Percentiles rank a stretch among this genome's conserved stretches.
These are phyloP conservation scores for Chlorops oryzae DNA, from an alignment of 1,140 invertebrate species.

Conservation along the genomic window DNA sequence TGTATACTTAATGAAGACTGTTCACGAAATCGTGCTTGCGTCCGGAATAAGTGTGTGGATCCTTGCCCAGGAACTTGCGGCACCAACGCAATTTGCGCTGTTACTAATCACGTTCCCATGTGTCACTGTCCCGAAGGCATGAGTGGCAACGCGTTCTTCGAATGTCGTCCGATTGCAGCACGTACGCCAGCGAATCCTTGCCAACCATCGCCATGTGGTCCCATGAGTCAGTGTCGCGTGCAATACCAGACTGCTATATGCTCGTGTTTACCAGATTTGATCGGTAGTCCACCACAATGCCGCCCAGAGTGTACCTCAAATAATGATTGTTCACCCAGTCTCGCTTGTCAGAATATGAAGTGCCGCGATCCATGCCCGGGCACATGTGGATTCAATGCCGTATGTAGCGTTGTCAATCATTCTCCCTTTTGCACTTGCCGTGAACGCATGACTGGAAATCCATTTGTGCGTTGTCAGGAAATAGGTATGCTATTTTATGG, in stretches of 20 bases:
- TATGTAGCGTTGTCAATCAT: constrained; percentile 58
- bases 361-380: constrained; percentile 73
- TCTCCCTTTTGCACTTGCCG: constrained; percentile 58
- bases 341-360: constrained; percentile 71
- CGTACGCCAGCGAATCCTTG: constrained; percentile 54
- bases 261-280: constrained; percentile 62
- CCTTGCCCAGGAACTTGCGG: constrained; percentile 76
- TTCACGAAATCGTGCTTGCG: constrained; percentile 62
- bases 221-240: constrained; percentile 69
- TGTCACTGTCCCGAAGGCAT: constrained; percentile 68
- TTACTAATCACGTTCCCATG: constrained; percentile 68
- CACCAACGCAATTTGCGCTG: constrained; percentile 67
- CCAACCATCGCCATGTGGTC: constrained; percentile 68
- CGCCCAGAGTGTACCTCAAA: constrained; percentile 71
- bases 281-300: constrained; percentile 67
- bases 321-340: constrained; percentile 62
- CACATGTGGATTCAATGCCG: constrained; percentile 63
- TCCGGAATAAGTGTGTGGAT: constrained; percentile 75
- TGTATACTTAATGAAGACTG: constrained; percentile 82
- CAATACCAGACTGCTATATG: constrained; percentile 68
- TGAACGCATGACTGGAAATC: constrained; percentile 57
- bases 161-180: constrained; percentile 48
- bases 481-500: constrained; percentile 50
- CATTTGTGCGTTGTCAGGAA: constrained; percentile 56
- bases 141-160: constrained; percentile 64